phyloP scores from a whole-genome alignment of 2,888 invertebrate genomes.

The Xanthorhoe designata region DNA sequence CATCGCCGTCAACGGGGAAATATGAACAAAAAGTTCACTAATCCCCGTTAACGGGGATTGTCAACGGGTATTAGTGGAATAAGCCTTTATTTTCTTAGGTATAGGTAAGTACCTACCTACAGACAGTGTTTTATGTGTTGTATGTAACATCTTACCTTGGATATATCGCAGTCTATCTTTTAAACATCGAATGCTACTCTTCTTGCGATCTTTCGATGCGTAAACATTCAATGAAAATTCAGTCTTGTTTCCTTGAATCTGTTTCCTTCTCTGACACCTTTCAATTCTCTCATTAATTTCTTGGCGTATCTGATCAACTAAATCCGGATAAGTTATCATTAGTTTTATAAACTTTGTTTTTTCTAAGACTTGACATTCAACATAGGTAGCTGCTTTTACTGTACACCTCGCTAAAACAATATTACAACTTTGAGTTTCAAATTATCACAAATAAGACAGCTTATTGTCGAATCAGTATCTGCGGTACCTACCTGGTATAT shows the following conservation, averaged over 20 bases:
- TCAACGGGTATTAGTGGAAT: too few relatives aligned
- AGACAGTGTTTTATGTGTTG: too few relatives aligned
- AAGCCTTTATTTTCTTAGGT: too few relatives aligned
- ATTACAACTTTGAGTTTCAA: neutral
- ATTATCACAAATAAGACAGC: neutral
- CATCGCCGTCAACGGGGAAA: too few relatives aligned
- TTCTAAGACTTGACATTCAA: slow-evolving; percentile 82
- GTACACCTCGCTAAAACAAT: slow-evolving; percentile 74
- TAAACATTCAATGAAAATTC: slow-evolving; percentile 72
- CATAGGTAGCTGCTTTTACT: slow-evolving; percentile 81
- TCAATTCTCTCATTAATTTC: slow-evolving; percentile 67
- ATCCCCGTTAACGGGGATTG: too few relatives aligned
- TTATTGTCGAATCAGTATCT: neutral
- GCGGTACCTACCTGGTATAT: slow-evolving; percentile 75
- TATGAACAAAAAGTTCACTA: too few relatives aligned
- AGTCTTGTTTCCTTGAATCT: slow-evolving; percentile 47
- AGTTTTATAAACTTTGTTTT: slow-evolving; percentile 78
- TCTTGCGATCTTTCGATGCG: slow-evolving; percentile 75
- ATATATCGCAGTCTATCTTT: slow-evolving; percentile 77
- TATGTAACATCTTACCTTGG: slow-evolving; percentile 63
- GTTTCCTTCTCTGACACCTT: slow-evolving; percentile 59
- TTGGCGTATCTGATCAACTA: slow-evolving; percentile 63
- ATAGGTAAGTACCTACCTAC: too few relatives aligned
- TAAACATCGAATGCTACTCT: slow-evolving; percentile 79
- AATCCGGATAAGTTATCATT: slow-evolving; percentile 79